phyloP scores from a whole-genome alignment of 2,888 invertebrate species.

The Drosophila putrida region DNA sequence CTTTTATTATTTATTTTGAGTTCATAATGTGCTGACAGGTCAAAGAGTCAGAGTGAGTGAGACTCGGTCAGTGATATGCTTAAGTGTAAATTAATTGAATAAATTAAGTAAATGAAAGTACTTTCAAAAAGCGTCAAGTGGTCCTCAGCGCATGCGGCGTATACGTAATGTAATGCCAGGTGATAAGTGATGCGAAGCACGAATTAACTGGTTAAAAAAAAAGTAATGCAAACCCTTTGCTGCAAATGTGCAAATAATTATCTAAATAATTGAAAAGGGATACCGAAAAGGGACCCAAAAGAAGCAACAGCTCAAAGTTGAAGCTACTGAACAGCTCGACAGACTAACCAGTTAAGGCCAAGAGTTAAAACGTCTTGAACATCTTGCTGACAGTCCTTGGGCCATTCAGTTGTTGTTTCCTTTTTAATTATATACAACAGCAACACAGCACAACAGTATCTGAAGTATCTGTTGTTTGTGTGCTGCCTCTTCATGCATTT shows the following conservation, averaged over 20 bases:
- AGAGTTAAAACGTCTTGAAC: conserved; percentile 44
- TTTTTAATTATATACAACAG: conserved; percentile 72
- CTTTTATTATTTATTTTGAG: conserved; percentile 59
- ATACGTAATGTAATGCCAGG: conserved; percentile 57
- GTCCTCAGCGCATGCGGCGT: conserved; percentile 38
- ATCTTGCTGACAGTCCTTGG: conserved; percentile 31
- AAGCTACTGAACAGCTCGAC: conserved; percentile 1
- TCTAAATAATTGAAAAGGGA: conserved; percentile 80
- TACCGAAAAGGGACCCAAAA: conserved; percentile 35
- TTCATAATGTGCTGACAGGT: conserved; percentile 68
- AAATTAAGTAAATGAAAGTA: conserved; percentile 70
- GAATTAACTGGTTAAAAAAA: conserved; percentile 25
- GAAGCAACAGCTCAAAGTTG: conserved; percentile 12
- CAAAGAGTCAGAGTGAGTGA: conserved; percentile 23
- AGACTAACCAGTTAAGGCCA: conserved; percentile 20
- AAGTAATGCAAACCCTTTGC: background rate
- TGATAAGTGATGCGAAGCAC: conserved; percentile 51
- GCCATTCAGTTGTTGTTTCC: conserved; percentile 33
- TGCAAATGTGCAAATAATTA: conserved; percentile 74
- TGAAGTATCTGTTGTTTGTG: conserved; percentile 40
- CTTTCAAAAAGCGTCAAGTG: conserved; percentile 6
- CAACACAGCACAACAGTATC: conserved; percentile 39
- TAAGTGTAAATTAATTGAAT: conserved; percentile 79
- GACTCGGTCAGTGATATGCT: conserved; percentile 42
- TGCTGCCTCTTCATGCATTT: conserved; percentile 23